A percentile compares a stretch with the other conserved stretches of the same genome.
These are phyloP conservation scores for Oryzaephilus surinamensis DNA, from an alignment of 1,140 invertebrate genomes.

Conservation along the genomic window DNA sequence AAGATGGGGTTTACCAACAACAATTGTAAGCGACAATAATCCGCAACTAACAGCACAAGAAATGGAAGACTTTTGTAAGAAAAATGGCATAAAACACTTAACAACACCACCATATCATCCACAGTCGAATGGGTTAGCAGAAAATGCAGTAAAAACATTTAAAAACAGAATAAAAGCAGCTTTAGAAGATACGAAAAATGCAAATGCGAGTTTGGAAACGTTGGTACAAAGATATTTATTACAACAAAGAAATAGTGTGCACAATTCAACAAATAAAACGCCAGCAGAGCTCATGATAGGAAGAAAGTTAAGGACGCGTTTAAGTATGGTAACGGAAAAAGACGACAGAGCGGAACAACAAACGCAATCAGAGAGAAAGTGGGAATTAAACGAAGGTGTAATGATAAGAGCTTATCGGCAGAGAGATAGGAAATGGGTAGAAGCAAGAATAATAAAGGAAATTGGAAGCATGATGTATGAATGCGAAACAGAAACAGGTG, in stretches of 20 bases:
- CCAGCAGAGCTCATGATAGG: conserved; percentile 7
- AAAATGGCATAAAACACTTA: conserved; percentile 3
- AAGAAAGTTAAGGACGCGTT: conserved; percentile 6
- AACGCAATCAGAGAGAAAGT: not conserved
- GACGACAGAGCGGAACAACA: not conserved
- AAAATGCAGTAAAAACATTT: too few species aligned
- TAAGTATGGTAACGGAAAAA: not conserved
- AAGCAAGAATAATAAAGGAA: not conserved
- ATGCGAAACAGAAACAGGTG: not conserved
- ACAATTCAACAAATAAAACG: conserved; percentile 2
- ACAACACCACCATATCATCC: conserved; percentile 4
- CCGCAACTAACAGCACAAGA: not conserved
- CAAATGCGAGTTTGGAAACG: too few species aligned
- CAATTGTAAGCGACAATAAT: conserved; percentile 6
- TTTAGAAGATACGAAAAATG: conserved; percentile 1
- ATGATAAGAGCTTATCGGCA: not conserved
- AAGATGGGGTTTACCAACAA: conserved; percentile 1
- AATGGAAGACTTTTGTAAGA: not conserved
- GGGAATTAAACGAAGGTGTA: not conserved
- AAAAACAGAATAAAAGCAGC: not conserved
- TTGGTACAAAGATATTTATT: conserved; percentile 9
- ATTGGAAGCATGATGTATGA: not conserved
- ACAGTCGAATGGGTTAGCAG: conserved; percentile 8
- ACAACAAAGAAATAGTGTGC: conserved; percentile 4
- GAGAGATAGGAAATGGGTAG: not conserved